Percentiles rank a stretch among this genome's conserved stretches.
phyloP scores from a whole-genome alignment of 1,140 invertebrate genomes.

The Neodiprion pinetum region DNA sequence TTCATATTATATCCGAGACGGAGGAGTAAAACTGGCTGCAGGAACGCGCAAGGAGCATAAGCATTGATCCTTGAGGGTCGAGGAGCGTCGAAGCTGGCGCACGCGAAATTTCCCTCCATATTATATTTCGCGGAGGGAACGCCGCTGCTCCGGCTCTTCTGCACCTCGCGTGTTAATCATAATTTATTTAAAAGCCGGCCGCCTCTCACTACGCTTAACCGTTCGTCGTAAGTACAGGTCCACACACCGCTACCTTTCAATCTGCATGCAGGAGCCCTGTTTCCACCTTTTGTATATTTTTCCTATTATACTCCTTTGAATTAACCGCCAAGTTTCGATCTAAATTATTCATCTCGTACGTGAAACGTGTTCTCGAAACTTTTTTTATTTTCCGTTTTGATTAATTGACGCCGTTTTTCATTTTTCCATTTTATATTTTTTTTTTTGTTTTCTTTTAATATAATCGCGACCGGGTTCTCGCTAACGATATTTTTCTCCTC shows the following conservation, averaged over 20 bases:
- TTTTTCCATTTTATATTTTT: too few relatives aligned
- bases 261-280: not conserved
- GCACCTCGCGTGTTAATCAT: slow-evolving; percentile 21
- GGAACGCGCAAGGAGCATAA: slow-evolving; percentile 9
- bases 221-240: too few relatives aligned
- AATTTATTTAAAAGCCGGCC: slow-evolving; percentile 25
- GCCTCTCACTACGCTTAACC: not conserved
- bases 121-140: slow-evolving; percentile 10
- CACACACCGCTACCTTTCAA: not conserved
- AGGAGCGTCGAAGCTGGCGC: not conserved
- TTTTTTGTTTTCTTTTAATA: too few relatives aligned
- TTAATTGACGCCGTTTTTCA: too few relatives aligned
- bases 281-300: not conserved
- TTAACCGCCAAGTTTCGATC: not conserved
- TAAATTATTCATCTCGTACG: not conserved
- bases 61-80: slow-evolving; percentile 12
- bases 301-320: not conserved
- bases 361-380: not conserved
- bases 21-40: not conserved
- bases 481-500: too few relatives aligned
- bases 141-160: not conserved
- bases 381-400: not conserved
- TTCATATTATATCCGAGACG: not conserved
- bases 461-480: too few relatives aligned
- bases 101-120: slow-evolving; percentile 13